Conservation (phyloP, 2,113 vertebrate species). For the Aegotheles bennettii region DNA sequence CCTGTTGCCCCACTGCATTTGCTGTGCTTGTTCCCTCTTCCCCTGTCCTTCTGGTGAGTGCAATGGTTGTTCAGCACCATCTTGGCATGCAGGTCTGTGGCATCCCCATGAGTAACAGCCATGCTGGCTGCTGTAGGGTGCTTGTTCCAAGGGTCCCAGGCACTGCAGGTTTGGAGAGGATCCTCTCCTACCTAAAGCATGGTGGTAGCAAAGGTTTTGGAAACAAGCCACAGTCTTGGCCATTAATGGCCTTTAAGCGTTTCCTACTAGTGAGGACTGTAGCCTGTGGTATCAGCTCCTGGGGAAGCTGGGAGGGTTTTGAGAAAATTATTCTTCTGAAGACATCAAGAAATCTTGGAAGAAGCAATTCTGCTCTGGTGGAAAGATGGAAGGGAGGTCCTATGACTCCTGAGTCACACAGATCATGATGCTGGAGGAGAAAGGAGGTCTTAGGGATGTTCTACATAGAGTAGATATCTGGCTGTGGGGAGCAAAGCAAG, state of each 20-base stretch:
- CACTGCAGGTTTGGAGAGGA: background rate
- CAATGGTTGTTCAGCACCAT: accelerated
- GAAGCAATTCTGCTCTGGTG: background rate
- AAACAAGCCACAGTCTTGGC: background rate
- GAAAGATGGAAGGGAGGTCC: background rate
- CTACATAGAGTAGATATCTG: background rate
- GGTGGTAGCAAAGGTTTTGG: background rate
- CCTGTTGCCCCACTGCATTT: background rate
- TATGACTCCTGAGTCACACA: background rate
- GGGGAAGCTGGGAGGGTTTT: background rate
- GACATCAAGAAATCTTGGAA: background rate
- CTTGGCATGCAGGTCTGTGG: background rate
- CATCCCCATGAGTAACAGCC: background rate
- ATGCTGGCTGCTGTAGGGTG: background rate
- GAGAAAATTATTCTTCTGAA: background rate
- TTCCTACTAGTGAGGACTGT: background rate
- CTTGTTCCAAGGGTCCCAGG: background rate
- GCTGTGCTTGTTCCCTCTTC: background rate
- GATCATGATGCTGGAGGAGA: background rate
- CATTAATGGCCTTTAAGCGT: background rate
- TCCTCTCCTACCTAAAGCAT: background rate
- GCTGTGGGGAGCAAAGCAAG: background rate
- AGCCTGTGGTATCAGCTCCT: background rate
- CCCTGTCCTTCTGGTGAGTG: background rate
- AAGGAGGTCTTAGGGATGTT: background rate